Evolutionary conservation across 2,797 vertebrate species (phyloP).

Genomic region (Sebastiscus tertius): DNA sequence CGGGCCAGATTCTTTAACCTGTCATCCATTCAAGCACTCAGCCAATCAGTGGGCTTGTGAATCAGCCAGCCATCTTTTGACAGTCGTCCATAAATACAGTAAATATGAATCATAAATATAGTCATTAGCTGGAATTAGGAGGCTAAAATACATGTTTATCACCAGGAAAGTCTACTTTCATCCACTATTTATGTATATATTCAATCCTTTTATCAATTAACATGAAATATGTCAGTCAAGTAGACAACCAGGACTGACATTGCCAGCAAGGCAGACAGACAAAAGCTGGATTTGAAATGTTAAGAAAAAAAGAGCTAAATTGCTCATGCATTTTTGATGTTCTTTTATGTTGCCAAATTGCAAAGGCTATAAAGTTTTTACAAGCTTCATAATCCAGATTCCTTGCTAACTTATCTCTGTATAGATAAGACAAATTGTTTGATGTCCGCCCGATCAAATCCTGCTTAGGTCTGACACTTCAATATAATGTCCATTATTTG

Average conservation of each 20-base stretch:
- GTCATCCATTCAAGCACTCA: conserved; percentile 31
- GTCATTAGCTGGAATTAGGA: not conserved
- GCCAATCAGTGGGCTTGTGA: conserved; percentile 3
- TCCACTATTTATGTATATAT: too few relatives aligned
- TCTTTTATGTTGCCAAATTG: too few relatives aligned
- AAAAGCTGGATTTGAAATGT: not conserved
- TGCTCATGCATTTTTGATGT: not conserved
- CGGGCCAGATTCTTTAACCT: conserved; percentile 35
- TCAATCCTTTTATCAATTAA: not conserved
- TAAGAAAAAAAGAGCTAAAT: not conserved
- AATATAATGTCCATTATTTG: too few relatives aligned
- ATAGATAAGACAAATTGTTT: too few relatives aligned
- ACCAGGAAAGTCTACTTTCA: not conserved
- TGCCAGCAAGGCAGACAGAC: not conserved
- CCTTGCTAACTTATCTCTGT: too few relatives aligned
- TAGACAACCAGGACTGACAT: not conserved
- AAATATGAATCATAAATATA: not conserved
- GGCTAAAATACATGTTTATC: not conserved
- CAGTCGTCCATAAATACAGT: not conserved
- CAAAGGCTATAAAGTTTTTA: too few relatives aligned
- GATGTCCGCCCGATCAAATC: too few relatives aligned
- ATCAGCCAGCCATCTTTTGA: not conserved
- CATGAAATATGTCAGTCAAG: not conserved
- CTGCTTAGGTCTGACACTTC: too few relatives aligned
- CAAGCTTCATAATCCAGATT: too few relatives aligned